Base-by-base conservation (phyloP, 2,888 invertebrate species). In the Gastrophysa polygoni region DNA sequence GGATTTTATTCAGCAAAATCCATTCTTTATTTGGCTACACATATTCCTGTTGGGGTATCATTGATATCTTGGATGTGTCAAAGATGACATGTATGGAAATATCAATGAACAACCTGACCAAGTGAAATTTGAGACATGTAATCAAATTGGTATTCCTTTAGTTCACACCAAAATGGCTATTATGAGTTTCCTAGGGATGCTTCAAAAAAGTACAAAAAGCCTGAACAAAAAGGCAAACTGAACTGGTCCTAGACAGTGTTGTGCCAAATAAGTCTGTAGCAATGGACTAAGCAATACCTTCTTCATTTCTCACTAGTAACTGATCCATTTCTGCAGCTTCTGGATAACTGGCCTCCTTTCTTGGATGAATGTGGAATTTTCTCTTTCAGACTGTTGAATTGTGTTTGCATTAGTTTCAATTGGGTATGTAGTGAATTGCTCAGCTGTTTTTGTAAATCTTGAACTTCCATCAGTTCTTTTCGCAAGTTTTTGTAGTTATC, bases 401-500 rank as follows among this genome's bases (percentile, higher is more conserved):
- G 90, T 59, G 89, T 87, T 78, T 91, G 91, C 79, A 92, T 89
- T 70, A 88, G 83, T 47, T 86, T 83, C 75, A 92, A 85, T 78
- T 92, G 92, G 63, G 86, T 83, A 69, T 90, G 88, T 66, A 92
- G 85, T n/a, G 91, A 87, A 63, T 86, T 86, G 34, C 91, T 90
- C 71, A 92, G 85, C 82, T 93, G 91, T 69, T 89, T 87, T 80
- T 92, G 92, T 72, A 92, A 80, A 67, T 91, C 90, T 77, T 92
- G 92, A 68, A 92, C 91, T 75, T 92, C 92, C 72, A 88, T 85
- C 73, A 93, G 86, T 81, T 93, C 92, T 76, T 89, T 89, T 32
- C 91, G 87, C 57, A 93, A 83, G 75, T 90, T 89, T 79, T 90
- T 89, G 81, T 92, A 93, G 80, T 92, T 92, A 66, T 89, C 89